These are phyloP conservation scores for Temnopleurus reevesii DNA, from an alignment of 53 echinoderm and acorn worm species.

Conservation along the genomic window DNA sequence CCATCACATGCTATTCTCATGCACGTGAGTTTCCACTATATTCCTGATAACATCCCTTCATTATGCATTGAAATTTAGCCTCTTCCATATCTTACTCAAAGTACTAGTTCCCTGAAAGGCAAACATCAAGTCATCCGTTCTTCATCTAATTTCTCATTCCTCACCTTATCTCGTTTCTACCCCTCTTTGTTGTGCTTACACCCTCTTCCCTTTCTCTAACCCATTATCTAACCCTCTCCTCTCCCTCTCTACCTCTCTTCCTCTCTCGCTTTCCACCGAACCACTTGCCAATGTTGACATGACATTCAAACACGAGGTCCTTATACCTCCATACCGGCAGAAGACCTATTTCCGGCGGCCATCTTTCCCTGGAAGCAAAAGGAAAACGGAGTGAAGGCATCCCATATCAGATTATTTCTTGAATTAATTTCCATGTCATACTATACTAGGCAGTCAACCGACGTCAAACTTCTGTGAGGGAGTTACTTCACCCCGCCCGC, in stretches of 20 bases:
- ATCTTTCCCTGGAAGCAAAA: not conserved
- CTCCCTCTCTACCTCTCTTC: not conserved
- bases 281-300: constrained; percentile 14
- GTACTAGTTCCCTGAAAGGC: no score
- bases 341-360: constrained; percentile 30
- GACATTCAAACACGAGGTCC: constrained; percentile 14
- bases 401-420: constrained; percentile 31
- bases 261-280: not conserved
- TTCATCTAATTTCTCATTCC: no score
- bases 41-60: not conserved
- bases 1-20: not conserved
- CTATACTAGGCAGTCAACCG: no score
- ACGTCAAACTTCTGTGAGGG: not conserved
- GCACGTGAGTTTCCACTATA: not conserved
- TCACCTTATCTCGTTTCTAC: no score
- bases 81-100: no score
- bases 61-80: not conserved
- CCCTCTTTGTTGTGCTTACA: no score
- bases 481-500: constrained; percentile 13
- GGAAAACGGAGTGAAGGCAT: not conserved
- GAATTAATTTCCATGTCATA: not conserved
- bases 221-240: not conserved
- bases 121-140: no score
- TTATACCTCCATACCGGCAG: not conserved
- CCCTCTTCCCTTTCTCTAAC: not conserved